phyloP scores from a whole-genome alignment of 2,888 invertebrate species.

The Acronicta alni region DNA sequence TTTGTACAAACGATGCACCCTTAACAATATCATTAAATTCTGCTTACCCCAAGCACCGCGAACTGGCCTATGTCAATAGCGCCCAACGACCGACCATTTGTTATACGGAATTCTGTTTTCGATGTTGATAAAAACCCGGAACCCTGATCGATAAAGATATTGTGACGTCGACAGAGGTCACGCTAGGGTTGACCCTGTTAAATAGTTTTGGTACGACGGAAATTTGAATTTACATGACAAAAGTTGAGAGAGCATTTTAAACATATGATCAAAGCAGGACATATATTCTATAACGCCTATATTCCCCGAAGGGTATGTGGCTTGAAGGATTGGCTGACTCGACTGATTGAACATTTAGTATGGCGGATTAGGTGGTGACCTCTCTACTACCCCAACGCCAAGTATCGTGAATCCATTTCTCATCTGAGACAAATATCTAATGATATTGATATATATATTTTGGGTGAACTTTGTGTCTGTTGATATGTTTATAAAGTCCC shows the following conservation, averaged over 20 bases:
- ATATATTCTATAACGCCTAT: no score
- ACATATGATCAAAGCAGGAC: neutral
- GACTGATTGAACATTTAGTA: no score
- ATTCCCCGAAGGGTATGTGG: no score
- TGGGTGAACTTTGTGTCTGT: no score
- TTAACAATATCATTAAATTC: slow-evolving; percentile 53
- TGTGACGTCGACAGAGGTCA: slow-evolving; percentile 58
- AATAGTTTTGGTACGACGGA: neutral
- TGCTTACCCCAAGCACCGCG: slow-evolving; percentile 47
- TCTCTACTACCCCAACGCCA: no score
- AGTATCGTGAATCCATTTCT: no score
- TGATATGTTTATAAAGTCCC: no score
- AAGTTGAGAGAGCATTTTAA: neutral
- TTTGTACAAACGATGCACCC: slow-evolving; percentile 40
- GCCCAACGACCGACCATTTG: slow-evolving; percentile 55
- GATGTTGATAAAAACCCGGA: slow-evolving; percentile 65
- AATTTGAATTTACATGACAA: neutral
- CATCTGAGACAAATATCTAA: no score
- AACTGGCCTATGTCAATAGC: slow-evolving; percentile 57
- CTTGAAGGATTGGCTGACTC: no score
- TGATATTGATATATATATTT: no score
- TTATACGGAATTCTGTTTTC: slow-evolving; percentile 60
- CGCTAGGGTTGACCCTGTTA: slow-evolving; percentile 42
- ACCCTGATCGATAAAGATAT: slow-evolving; percentile 58
- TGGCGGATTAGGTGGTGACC: no score